phyloP scores from a whole-genome alignment of 2,113 vertebrate genomes.

The Petrocephalus zakoni region DNA sequence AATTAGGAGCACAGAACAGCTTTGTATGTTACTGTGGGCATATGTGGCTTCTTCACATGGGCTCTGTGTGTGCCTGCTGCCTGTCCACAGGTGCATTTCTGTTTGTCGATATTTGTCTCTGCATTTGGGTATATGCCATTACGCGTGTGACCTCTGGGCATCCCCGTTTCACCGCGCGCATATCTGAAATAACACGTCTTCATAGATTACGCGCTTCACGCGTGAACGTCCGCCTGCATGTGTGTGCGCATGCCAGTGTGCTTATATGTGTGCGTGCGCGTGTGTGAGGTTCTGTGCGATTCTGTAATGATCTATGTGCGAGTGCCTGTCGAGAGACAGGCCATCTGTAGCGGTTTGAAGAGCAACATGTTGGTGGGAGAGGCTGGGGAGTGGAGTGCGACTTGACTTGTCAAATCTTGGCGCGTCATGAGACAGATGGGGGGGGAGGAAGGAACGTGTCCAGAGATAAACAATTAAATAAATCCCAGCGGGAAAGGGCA shows the following conservation, averaged over 20 bases:
- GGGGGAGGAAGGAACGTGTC: slow-evolving; percentile 67
- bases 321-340: slow-evolving; percentile 71
- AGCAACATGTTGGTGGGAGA: slow-evolving; percentile 69
- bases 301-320: slow-evolving; percentile 70
- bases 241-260: slow-evolving; percentile 51
- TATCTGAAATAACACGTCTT: slow-evolving; percentile 43
- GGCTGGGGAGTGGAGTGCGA: slow-evolving; percentile 69
- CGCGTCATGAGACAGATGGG: slow-evolving; percentile 73
- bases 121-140: slow-evolving; percentile 33
- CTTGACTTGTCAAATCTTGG: slow-evolving; percentile 76
- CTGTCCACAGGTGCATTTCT: neutral
- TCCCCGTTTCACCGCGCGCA: neutral
- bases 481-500: slow-evolving; percentile 69
- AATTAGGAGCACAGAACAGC: neutral
- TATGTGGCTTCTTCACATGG: neutral
- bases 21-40: neutral
- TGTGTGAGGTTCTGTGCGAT: slow-evolving; percentile 57
- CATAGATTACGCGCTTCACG: slow-evolving; percentile 45
- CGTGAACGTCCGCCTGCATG: slow-evolving; percentile 46
- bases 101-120: neutral
- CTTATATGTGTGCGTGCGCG: slow-evolving; percentile 60
- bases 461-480: slow-evolving; percentile 78
- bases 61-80: neutral
- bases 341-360: slow-evolving; percentile 72
- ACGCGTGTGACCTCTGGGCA: slow-evolving; percentile 23